These are phyloP conservation scores for Bolinopsis microptera DNA, from an alignment of 37 sponge, comb jelly and placozoan species.

Conservation along the genomic window DNA sequence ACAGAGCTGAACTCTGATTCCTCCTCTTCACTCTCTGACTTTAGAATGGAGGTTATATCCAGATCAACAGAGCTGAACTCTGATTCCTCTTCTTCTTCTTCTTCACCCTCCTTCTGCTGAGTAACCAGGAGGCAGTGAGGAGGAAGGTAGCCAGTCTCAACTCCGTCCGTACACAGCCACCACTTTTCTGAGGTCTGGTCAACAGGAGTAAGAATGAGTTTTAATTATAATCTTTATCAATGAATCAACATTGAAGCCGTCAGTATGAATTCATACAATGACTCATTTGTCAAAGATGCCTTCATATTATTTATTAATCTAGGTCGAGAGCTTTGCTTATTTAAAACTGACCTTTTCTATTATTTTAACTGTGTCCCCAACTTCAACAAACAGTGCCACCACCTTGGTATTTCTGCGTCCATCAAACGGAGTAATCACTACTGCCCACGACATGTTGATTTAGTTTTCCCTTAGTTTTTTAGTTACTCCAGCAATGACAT, in stretches of 20 bases:
- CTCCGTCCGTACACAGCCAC: conserved; percentile 9
- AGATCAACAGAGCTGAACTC: background rate
- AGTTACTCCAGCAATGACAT: no score
- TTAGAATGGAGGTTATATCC: background rate
- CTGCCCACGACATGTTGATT: background rate
- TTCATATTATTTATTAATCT: no score
- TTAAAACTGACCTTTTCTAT: conserved; percentile 5
- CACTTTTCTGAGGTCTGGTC: background rate
- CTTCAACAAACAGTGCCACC: background rate
- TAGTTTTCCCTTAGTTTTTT: no score
- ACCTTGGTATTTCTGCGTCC: background rate
- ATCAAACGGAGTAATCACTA: background rate
- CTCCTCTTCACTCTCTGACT: background rate
- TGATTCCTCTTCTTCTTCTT: background rate
- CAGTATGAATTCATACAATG: no score
- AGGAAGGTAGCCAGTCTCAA: background rate
- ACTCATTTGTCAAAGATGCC: no score
- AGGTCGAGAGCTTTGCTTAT: no score
- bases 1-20: background rate
- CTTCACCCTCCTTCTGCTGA: background rate
- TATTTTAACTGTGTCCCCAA: background rate
- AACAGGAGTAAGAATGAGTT: background rate
- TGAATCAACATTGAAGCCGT: no score
- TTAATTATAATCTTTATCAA: no score
- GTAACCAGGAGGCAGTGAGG: background rate